Evolutionary conservation across 1,140 invertebrate genomes (phyloP), one percentile per base, ranked within the genome.

Genomic region (Drosophila kurseongensis): DNA sequence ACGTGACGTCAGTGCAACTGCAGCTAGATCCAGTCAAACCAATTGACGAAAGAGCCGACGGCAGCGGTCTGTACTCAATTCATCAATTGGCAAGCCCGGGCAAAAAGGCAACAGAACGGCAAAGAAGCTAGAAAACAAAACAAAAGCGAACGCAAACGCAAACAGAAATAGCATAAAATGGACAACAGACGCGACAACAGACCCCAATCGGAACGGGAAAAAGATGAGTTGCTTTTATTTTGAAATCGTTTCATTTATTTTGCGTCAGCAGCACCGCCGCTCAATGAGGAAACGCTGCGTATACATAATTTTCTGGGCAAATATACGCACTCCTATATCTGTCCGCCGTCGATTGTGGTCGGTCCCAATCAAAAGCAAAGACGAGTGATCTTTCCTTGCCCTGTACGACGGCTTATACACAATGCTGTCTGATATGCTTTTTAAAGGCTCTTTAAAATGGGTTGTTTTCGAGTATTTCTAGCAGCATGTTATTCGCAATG

Each of bases 221-320:
- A 44, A 62, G 48, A 80, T 74, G 76, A 83, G 72, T 88, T 89
- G 84, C 76, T 65, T 89, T 88, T 88, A 88, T 89, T 88, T 89
- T 80, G 60, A 83, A 88, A 73, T 73, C 72, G 58, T 78, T 89
- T 86, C 56, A 65, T 66, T 76, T 63, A 50, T 86, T 86, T 75
- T 86, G 76, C 83, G 83, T 88, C 83, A 88, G 83, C 79, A 83
- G 75, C 75, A 40, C 13, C 38, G 40, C 65, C 52, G 79, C 63
- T 62, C 66, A 76, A 72, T 68, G 52, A 48, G 58, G 42, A 65
- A 86, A 88, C 67, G 66, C 62, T 79, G 80, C 74, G 67, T 68
- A 78, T 81, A 63, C 48, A 66, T 62, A 66, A 77, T 75, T 56
- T 63, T 74, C 59, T 63, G 41, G 51, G 29, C 42, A 56, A 57